phyloP scores from a whole-genome alignment of 2,113 vertebrate genomes.

The Hippotragus niger region DNA sequence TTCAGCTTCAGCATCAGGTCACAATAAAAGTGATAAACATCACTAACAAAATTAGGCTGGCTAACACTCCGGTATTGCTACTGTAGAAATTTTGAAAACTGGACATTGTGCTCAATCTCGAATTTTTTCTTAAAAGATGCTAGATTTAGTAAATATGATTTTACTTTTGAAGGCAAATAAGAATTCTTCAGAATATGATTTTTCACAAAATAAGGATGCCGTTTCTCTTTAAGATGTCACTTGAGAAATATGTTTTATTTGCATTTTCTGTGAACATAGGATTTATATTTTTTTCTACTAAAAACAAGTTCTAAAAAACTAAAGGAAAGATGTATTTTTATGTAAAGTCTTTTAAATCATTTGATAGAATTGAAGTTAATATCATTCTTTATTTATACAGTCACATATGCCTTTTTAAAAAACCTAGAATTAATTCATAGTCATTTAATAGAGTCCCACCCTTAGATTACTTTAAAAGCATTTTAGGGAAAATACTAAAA shows the following conservation, averaged over 20 bases:
- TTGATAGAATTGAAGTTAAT: background rate
- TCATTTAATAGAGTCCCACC: background rate
- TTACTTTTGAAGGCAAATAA: background rate
- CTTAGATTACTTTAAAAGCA: background rate
- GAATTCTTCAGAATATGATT: background rate
- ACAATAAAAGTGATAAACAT: background rate
- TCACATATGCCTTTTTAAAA: background rate
- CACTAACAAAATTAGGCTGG: background rate
- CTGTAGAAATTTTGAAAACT: background rate
- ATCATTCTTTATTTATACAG: background rate
- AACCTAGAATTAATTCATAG: background rate
- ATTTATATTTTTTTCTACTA: background rate
- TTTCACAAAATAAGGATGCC: background rate
- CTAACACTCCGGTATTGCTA: background rate
- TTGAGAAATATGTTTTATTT: background rate
- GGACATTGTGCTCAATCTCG: background rate
- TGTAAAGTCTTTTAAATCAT: background rate
- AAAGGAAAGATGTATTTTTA: background rate
- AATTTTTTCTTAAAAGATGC: background rate
- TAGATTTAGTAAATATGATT: background rate
- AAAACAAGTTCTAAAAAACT: background rate
- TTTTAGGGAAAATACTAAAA: slow-evolving; percentile 40
- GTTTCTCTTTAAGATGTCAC: background rate
- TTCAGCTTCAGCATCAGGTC: background rate
- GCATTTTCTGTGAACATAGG: background rate